Evolutionary conservation across 1,140 invertebrate genomes (phyloP).

Genomic region (Aphidius ervi): DNA sequence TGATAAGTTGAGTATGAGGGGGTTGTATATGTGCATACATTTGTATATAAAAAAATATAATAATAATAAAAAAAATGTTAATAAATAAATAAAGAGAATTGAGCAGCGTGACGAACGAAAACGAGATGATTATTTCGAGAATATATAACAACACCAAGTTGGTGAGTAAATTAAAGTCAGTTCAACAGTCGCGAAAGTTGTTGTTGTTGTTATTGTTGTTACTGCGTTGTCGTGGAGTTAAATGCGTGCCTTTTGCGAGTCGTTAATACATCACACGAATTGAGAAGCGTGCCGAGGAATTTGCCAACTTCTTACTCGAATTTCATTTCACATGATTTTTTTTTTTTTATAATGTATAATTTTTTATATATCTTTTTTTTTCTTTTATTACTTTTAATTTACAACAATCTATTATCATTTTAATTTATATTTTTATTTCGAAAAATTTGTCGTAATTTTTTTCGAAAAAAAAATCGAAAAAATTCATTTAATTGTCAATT

Average conservation of each 20-base stretch:
- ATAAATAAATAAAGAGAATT: slow-evolving; percentile 2
- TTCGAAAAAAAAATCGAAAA: no score
- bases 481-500: no score
- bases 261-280: slow-evolving; percentile 12
- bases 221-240: not conserved
- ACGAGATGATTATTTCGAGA: slow-evolving; percentile 25
- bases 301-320: not conserved
- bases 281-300: slow-evolving; percentile 4
- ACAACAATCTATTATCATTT: no score
- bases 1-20: no score
- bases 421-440: no score
- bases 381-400: no score
- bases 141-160: slow-evolving; percentile 19
- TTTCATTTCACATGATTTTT: slow-evolving; percentile 2
- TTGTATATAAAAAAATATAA: not conserved
- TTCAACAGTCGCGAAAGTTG: slow-evolving; percentile 6
- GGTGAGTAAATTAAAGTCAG: slow-evolving; percentile 11
- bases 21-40: no score
- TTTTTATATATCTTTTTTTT: no score
- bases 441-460: no score
- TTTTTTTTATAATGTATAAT: no score
- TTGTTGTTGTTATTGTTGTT: not conserved
- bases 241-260: slow-evolving; percentile 11
- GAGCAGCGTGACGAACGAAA: slow-evolving; percentile 10
- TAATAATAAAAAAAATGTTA: slow-evolving; percentile 8